Evolutionary conservation across 2,113 vertebrate species (phyloP).

Genomic region (Serinus canaria): DNA sequence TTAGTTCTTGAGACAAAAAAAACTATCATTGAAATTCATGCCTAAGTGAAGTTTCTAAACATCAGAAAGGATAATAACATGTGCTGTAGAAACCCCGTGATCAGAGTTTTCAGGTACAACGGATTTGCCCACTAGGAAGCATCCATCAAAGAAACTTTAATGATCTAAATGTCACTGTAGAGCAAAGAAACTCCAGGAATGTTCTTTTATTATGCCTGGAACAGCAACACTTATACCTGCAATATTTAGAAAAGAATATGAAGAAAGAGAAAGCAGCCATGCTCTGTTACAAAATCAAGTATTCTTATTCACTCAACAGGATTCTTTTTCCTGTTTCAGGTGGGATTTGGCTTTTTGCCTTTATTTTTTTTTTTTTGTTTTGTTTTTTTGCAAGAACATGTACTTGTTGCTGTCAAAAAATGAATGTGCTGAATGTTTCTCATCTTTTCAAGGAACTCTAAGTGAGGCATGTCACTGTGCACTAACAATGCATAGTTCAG

Average conservation of each 20-base stretch:
- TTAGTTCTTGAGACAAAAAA: not conserved
- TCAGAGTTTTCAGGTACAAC: not conserved
- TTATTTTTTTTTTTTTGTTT: too few relatives aligned
- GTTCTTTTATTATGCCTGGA: not conserved
- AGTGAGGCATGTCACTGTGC: accelerated
- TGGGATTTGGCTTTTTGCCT: too few relatives aligned
- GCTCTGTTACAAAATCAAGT: not conserved
- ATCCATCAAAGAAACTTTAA: conserved; percentile 8
- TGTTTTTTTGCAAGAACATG: not conserved
- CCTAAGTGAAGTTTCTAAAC: not conserved
- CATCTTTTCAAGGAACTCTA: not conserved
- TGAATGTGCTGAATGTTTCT: not conserved
- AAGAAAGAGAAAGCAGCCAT: not conserved
- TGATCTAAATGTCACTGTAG: not conserved
- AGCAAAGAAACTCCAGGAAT: not conserved
- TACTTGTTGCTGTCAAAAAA: not conserved
- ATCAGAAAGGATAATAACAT: not conserved
- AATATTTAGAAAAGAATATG: not conserved
- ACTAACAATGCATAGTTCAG: not conserved
- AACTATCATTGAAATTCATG: not conserved
- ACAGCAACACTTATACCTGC: not conserved
- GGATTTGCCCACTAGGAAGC: not conserved
- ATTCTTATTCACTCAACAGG: not conserved
- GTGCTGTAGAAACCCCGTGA: not conserved
- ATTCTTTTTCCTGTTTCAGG: not conserved